A percentile compares a stretch with the other conserved stretches of the same genome.
Evolutionary conservation across 2,888 invertebrate genomes (phyloP).

Genomic region (Esperia sulphurella): DNA sequence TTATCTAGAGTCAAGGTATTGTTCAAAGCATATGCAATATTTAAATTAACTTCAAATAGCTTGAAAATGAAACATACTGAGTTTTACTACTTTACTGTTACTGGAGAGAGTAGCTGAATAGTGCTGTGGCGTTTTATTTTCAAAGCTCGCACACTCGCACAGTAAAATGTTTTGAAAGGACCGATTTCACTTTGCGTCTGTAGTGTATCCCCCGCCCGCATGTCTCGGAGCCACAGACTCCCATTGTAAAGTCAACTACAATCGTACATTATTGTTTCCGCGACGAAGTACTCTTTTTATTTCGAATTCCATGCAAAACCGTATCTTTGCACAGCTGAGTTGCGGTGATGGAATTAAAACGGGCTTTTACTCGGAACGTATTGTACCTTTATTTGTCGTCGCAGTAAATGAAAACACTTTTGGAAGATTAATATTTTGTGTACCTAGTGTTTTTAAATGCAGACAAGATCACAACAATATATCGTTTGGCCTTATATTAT

Average conservation of each 20-base stretch:
- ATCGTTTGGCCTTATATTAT: too few relatives aligned
- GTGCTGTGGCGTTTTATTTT: conserved; percentile 64
- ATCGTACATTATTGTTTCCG: conserved; percentile 74
- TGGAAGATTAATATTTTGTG: background rate
- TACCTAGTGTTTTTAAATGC: background rate
- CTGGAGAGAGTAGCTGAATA: conserved; percentile 50
- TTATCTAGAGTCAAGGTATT: too few relatives aligned
- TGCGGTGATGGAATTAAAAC: conserved; percentile 72
- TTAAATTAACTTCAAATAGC: too few relatives aligned
- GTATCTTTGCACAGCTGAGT: conserved; percentile 64
- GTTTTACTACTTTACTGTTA: too few relatives aligned
- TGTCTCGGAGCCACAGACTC: conserved; percentile 47
- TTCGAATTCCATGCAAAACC: conserved; percentile 60
- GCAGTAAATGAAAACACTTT: conserved; percentile 8
- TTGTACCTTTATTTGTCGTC: conserved; percentile 33
- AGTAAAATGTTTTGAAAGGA: conserved; percentile 77
- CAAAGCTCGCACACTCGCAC: conserved; percentile 48
- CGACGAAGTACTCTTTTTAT: conserved; percentile 62
- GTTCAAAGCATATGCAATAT: too few relatives aligned
- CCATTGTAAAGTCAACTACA: conserved; percentile 72
- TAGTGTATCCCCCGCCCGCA: conserved; percentile 41
- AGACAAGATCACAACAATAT: background rate
- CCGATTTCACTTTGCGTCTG: conserved; percentile 71
- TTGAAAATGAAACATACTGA: too few relatives aligned
- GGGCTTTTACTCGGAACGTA: conserved; percentile 52